Base-by-base conservation (phyloP, 2,113 vertebrate species). In the Malurus alboscapulatus region DNA sequence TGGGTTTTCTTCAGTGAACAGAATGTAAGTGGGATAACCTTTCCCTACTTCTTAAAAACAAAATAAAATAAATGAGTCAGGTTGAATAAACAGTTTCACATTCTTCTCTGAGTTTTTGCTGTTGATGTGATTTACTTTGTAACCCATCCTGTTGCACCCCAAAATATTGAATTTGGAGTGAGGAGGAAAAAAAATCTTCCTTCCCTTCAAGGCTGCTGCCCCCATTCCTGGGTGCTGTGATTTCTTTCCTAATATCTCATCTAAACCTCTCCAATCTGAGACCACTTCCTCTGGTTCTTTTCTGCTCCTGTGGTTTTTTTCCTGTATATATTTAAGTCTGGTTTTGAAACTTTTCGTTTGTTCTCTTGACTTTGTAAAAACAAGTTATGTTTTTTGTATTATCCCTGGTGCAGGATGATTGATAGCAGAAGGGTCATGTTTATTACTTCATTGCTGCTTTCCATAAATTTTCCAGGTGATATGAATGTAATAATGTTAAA, bases 401-500 rank as follows among this genome's bases (percentile, higher is more conserved):
- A n/a, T 47, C 42, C 29, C 21, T 61, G 80, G 20, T 55, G 84
- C 89, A 76, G 34, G 59, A 14, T 87, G 81, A 54, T 26, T 80
- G 67, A 65, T 74, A 77, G 63, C 57, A 55, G 40, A 76, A 90
- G 19, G 36, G 30, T 80, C 19, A 24, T 55, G 54, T 73, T 76
- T 84, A 42, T 92, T 44, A 57, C 29, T 79, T 84, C 47, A 42
- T 62, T 76, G 45, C 17, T 47, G 17, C 69, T 92, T 85, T 63
- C 63, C 59, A 86, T 90, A 83, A 85, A 80, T 73, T 44, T 87
- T 71, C 47, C 55, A 88, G 84, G 82, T 94, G 59, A 57, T 74
- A 55, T 79, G 76, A 85, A 68, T 53, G 27, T 24, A 73, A 76
- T 16, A 42, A 66, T 20, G 7, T 67, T 73, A 55, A 92, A 74